These are phyloP conservation scores for Syngnathus floridae DNA, from an alignment of 2,113 vertebrate species.

Conservation along the genomic window DNA sequence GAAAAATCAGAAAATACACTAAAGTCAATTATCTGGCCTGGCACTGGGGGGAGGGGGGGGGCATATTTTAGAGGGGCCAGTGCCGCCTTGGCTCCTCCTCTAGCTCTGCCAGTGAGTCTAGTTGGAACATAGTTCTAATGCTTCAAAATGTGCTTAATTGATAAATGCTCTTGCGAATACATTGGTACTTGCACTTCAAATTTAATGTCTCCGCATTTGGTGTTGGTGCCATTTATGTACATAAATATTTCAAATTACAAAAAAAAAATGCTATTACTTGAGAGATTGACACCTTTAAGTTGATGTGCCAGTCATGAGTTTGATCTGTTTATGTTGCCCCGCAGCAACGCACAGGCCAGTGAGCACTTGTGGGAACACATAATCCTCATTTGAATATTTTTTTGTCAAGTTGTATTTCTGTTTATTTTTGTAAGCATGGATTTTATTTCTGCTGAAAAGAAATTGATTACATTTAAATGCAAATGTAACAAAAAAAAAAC, in stretches of 20 bases:
- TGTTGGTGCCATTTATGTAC: neutral
- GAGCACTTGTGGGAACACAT: conserved; percentile 3
- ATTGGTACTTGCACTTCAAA: neutral
- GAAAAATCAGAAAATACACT: too few species aligned
- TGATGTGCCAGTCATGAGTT: neutral
- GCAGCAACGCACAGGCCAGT: neutral
- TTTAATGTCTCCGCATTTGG: neutral
- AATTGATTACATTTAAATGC: conserved; percentile 13
- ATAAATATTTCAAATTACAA: neutral
- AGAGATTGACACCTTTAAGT: neutral
- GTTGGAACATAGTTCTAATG: neutral
- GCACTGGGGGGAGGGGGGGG: too few species aligned
- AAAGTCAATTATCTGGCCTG: too few species aligned
- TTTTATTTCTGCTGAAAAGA: conserved; percentile 11
- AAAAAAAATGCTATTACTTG: neutral
- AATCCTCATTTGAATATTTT: conserved; percentile 16
- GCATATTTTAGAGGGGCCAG: too few species aligned
- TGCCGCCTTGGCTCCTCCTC: too few species aligned
- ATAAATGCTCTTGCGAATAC: neutral
- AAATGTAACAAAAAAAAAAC: conserved; percentile 7
- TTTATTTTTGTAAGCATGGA: conserved; percentile 51
- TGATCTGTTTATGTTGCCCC: neutral
- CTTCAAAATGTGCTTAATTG: neutral
- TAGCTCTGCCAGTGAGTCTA: neutral
- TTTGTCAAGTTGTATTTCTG: conserved; percentile 12